These are phyloP conservation scores for Tiphia femorata DNA, from an alignment of 2,888 invertebrate genomes.

Conservation along the genomic window DNA sequence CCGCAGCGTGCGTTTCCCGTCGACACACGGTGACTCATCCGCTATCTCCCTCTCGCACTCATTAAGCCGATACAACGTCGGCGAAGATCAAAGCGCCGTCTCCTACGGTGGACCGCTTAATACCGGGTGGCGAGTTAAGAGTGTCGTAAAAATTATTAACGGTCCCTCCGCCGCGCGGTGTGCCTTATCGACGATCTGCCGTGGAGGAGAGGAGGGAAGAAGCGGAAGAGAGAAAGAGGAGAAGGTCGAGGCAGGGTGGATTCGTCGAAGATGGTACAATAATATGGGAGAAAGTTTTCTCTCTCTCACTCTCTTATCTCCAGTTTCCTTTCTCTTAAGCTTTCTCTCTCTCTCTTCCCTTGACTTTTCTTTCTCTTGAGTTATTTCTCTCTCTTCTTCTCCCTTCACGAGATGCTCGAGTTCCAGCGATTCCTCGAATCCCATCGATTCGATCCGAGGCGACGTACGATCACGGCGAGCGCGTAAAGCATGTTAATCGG, in stretches of 20 bases:
- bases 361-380: neutral
- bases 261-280: constrained; percentile 39
- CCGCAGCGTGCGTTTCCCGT: constrained; percentile 1
- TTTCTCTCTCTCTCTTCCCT: neutral
- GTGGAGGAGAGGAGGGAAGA: too few relatives aligned
- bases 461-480: too few relatives aligned
- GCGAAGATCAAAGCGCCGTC: constrained; percentile 62
- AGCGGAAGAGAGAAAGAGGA: too few relatives aligned
- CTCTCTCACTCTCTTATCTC: neutral
- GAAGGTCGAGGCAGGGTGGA: constrained; percentile 35
- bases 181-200: constrained; percentile 58
- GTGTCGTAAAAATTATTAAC: constrained; percentile 65
- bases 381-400: neutral
- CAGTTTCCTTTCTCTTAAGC: neutral
- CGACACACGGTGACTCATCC: constrained; percentile 23
- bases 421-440: too few relatives aligned
- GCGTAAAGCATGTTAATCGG: too few relatives aligned
- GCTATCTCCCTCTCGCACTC: constrained; percentile 50
- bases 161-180: constrained; percentile 51
- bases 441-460: too few relatives aligned
- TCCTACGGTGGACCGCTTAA: constrained; percentile 61
- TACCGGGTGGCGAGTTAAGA: constrained; percentile 66
- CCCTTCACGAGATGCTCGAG: too few relatives aligned
- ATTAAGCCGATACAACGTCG: constrained; percentile 61
- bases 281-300: constrained; percentile 34